Evolutionary conservation across 2,113 vertebrate genomes (phyloP).

Genomic region (Gallinago undulata): DNA sequence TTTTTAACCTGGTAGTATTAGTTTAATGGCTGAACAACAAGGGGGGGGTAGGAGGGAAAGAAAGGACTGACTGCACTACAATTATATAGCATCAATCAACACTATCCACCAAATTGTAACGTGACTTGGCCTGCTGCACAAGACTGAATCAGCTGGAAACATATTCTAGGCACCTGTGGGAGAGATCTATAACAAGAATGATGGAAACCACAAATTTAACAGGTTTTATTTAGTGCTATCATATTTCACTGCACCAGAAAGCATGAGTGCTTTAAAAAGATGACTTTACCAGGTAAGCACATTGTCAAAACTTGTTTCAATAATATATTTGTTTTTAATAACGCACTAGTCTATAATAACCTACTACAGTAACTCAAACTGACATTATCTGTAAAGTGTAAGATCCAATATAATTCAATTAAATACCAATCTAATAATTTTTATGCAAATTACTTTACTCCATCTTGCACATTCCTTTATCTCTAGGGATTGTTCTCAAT

Average conservation of each 20-base stretch:
- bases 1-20: not conserved
- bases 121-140: not conserved
- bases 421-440: conserved; percentile 20
- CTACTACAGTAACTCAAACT: conserved; percentile 3
- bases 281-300: not conserved
- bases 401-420: conserved; percentile 45
- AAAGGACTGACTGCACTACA: not conserved
- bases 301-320: conserved; percentile 8
- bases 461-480: conserved; percentile 14
- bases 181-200: not conserved
- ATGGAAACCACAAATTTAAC: conserved; percentile 10
- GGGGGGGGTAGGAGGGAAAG: not conserved
- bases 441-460: conserved; percentile 47
- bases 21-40: not conserved
- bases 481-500: conserved; percentile 46
- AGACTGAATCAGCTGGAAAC: conserved; percentile 8
- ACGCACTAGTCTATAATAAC: not conserved
- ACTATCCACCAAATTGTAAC: not conserved
- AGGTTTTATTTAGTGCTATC: not conserved
- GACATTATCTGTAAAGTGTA: not conserved
- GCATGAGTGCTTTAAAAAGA: not conserved
- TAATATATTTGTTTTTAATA: conserved; percentile 20
- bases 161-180: not conserved
- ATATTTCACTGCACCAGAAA: not conserved
- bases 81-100: not conserved